Base-by-base conservation (phyloP, 2,888 invertebrate genomes). In the Caenorhabditis parvicauda region DNA sequence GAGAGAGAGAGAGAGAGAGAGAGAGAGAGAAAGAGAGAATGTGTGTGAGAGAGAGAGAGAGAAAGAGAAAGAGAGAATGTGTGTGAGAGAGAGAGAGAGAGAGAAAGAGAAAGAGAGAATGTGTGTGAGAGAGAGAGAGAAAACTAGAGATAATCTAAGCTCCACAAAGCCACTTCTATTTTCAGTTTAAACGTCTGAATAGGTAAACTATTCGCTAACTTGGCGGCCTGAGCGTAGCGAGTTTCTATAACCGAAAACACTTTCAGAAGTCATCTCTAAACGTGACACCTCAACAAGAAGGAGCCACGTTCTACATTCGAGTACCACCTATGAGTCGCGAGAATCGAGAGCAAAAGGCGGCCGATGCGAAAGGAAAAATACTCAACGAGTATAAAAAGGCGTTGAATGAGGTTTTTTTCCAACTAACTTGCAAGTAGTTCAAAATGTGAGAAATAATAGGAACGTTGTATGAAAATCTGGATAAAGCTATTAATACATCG, bases 291-390 rank as follows among this genome's bases (percentile, higher is more conserved):
- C 77, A 77, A 57, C 75, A 76, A 21, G 73, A 76, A 55, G 76
- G 75, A 3, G 70, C 70, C 24, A 63, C 72, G 21, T 52, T 77
- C 12, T 43, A 12, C 7, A 7, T n/a, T 41, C 12, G 41, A 41
- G 19, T 7, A 41, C 9, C 9, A 41, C 7, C 7, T 12, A 9
- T 17, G 17, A 17, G 7, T 7, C 14, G 17, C n/a, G 24, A 43
- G 22, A n/a, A 43, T 43, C 43, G 22, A 43, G 22, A n/a, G 43
- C 43, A 43, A 43, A 24, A 43, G 3, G 21, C 90, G 0, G 92
- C 91, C 83, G 90, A 88, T 85, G 93, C 94, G 0, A 65, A 67
- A 38, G 58, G 58, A 9, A 54, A 92, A 91, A 83, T 84, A 17
- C 48, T 76, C 25, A 76, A 76, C 56, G 74, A 76, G 22, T 76